Evolutionary conservation across 2,113 vertebrate species (phyloP).

Genomic region (Vombatus ursinus): DNA sequence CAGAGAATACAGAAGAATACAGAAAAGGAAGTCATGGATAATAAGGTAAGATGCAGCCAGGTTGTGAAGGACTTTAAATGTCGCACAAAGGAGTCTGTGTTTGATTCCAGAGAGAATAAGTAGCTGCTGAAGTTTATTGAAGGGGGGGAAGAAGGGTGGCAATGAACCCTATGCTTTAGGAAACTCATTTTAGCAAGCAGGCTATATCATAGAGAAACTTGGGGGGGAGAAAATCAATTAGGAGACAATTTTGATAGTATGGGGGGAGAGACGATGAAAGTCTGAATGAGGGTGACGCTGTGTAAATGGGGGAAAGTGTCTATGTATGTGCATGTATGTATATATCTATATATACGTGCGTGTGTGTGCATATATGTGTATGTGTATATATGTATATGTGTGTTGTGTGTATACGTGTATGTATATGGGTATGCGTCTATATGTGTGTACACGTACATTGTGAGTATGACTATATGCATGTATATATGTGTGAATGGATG

Average conservation of each 20-base stretch:
- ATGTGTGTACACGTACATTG: no score
- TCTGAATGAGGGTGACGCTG: not conserved
- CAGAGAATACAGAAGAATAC: not conserved
- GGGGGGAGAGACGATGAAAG: not conserved
- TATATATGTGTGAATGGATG: not conserved
- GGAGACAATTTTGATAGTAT: not conserved
- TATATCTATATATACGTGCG: no score
- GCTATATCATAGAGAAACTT: not conserved
- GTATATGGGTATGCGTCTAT: no score
- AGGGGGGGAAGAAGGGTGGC: not conserved
- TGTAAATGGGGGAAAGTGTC: not conserved
- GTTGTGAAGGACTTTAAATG: not conserved
- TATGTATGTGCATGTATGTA: no score
- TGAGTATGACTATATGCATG: no score
- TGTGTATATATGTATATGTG: not conserved
- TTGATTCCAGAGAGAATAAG: not conserved
- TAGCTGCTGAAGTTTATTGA: not conserved
- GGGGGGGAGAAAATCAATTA: not conserved
- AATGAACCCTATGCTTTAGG: not conserved
- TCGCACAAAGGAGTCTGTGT: not conserved
- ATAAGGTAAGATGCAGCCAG: not conserved
- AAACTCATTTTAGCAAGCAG: not conserved
- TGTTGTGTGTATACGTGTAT: not conserved
- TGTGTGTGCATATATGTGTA: not conserved
- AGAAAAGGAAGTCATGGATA: not conserved